Evolutionary conservation across 2,113 vertebrate genomes (phyloP).

Genomic region (Oceanodroma tethys): DNA sequence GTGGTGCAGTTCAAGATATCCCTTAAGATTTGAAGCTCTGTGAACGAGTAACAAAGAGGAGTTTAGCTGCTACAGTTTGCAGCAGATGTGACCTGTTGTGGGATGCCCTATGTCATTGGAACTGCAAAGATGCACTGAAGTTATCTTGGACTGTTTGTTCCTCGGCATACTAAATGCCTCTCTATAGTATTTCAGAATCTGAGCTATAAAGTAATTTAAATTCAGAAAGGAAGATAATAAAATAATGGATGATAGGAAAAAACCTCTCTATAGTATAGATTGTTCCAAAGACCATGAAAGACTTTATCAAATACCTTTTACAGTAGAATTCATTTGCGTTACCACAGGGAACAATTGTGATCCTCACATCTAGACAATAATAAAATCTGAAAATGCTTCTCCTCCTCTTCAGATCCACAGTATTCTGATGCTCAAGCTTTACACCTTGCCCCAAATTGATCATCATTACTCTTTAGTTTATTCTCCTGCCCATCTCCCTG

Average conservation of each 20-base stretch:
- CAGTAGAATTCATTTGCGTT: conserved; percentile 41
- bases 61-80: background rate
- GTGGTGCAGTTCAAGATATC: background rate
- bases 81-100: conserved; percentile 12
- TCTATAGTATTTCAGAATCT: background rate
- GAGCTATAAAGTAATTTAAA: conserved; percentile 37
- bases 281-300: conserved; percentile 39
- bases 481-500: background rate
- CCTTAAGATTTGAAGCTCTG: background rate
- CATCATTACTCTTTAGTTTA: background rate
- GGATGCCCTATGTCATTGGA: conserved; percentile 1
- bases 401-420: background rate
- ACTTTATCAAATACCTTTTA: conserved; percentile 51
- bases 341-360: conserved; percentile 31
- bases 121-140: conserved; percentile 11
- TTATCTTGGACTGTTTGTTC: background rate
- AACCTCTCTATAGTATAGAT: background rate
- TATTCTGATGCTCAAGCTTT: background rate
- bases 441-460: background rate
- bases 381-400: conserved; percentile 10
- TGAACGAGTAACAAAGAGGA: background rate
- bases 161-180: conserved; percentile 2
- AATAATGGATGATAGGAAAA: conserved; percentile 44
- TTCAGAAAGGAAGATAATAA: conserved; percentile 61
- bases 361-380: conserved; percentile 9